Evolutionary conservation across 1,140 invertebrate genomes (phyloP).

Genomic region (Hypothenemus hampei): DNA sequence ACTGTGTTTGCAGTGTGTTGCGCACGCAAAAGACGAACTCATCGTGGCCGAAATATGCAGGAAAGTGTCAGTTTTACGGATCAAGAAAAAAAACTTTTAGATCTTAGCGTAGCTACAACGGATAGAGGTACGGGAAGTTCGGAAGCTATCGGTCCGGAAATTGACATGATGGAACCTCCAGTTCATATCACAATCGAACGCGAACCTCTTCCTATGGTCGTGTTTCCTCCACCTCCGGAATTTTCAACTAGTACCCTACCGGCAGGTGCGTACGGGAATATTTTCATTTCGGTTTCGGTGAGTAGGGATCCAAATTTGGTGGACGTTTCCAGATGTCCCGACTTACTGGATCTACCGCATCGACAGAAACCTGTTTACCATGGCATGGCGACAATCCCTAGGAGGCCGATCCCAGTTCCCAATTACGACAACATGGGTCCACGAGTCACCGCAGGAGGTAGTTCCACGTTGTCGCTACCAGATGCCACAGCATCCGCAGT

Average conservation of each 20-base stretch:
- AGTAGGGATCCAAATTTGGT: conserved; percentile 59
- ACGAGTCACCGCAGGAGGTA: conserved; percentile 78
- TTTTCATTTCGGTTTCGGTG: conserved; percentile 69
- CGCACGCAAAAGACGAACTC: conserved; percentile 52
- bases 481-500: conserved; percentile 50
- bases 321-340: conserved; percentile 64
- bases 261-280: conserved; percentile 61
- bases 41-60: conserved; percentile 58
- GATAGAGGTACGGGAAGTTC: conserved; percentile 60
- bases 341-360: conserved; percentile 67
- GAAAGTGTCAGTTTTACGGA: conserved; percentile 75
- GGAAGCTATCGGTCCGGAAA: conserved; percentile 50
- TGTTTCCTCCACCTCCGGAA: conserved; percentile 61
- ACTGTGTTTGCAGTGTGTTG: conserved; percentile 53
- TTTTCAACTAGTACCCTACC: conserved; percentile 59
- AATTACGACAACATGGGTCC: conserved; percentile 85
- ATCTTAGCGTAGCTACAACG: conserved; percentile 71
- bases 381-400: conserved; percentile 47
- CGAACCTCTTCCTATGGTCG: conserved; percentile 46
- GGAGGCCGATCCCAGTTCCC: conserved; percentile 38
- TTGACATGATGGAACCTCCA: conserved; percentile 48
- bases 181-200: conserved; percentile 76
- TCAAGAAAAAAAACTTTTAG: conserved; percentile 77
- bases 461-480: conserved; percentile 73
- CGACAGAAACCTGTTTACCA: conserved; percentile 51